Percentiles rank a stretch among this genome's conserved stretches.
Evolutionary conservation across 2,113 vertebrate species (phyloP).

Genomic region (Lathamus discolor): DNA sequence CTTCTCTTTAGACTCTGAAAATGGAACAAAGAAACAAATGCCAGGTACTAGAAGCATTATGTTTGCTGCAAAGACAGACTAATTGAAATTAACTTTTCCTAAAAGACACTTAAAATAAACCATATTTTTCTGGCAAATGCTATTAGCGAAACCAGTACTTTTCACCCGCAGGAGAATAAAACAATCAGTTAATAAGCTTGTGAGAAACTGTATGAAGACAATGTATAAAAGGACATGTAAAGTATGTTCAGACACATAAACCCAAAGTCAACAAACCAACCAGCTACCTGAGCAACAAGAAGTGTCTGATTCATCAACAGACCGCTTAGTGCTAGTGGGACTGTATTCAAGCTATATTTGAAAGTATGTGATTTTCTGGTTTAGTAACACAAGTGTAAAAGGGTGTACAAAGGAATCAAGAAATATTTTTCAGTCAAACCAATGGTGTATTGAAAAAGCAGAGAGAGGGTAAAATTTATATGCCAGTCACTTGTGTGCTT

Average conservation of each 20-base stretch:
- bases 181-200: slow-evolving; percentile 56
- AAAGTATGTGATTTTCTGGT: background rate
- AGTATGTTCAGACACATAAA: background rate
- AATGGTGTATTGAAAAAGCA: background rate
- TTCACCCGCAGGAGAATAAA: slow-evolving; percentile 52
- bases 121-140: slow-evolving; percentile 27
- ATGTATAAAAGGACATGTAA: background rate
- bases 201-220: slow-evolving; percentile 9
- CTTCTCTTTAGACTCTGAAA: background rate
- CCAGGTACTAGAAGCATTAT: background rate
- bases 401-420: background rate
- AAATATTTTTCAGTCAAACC: background rate
- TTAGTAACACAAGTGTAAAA: background rate
- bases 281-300: background rate
- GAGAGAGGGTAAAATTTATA: background rate
- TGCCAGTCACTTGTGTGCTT: background rate
- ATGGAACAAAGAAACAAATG: slow-evolving; percentile 39
- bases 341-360: background rate
- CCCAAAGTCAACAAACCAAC: background rate
- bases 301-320: accelerated
- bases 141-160: slow-evolving; percentile 33
- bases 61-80: slow-evolving; percentile 35
- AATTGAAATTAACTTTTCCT: slow-evolving; percentile 56
- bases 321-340: accelerated
- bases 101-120: slow-evolving; percentile 46